Conservation (phyloP, 2,113 vertebrate genomes). For the Malurus cyaneus region DNA sequence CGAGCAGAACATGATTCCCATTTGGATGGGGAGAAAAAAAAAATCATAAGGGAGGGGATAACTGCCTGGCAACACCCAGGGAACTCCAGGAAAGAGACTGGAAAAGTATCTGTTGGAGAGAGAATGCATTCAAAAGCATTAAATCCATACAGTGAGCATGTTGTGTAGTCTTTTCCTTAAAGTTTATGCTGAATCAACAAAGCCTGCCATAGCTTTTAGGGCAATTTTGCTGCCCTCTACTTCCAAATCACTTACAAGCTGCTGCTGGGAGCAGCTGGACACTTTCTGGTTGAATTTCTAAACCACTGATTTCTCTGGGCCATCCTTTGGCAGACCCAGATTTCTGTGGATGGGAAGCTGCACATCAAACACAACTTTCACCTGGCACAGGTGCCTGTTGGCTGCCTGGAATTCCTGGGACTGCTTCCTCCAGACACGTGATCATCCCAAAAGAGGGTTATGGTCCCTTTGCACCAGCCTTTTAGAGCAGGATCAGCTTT, state of each 20-base stretch:
- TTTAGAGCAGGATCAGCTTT: not conserved
- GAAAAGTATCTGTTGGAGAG: not conserved
- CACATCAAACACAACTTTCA: rapidly evolving
- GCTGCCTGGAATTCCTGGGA: not conserved
- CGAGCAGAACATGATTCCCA: constrained; percentile 16
- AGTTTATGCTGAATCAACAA: not conserved
- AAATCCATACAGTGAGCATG: not conserved
- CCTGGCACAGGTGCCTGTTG: not conserved
- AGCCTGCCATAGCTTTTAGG: not conserved
- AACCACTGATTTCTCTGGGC: not conserved
- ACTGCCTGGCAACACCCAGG: not conserved
- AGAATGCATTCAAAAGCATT: not conserved
- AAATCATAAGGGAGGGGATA: not conserved
- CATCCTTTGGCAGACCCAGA: not conserved
- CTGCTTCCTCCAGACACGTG: not conserved
- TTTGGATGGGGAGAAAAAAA: not conserved
- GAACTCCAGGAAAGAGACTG: constrained; percentile 39
- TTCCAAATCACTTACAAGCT: not conserved
- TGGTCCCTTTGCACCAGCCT: not conserved
- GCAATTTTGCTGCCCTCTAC: not conserved
- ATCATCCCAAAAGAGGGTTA: not conserved
- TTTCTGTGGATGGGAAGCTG: not conserved
- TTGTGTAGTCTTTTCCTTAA: not conserved
- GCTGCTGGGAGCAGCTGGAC: not conserved
- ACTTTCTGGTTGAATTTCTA: not conserved